phyloP scores from a whole-genome alignment of 2,113 vertebrate genomes.

The Delphinapterus leucas region DNA sequence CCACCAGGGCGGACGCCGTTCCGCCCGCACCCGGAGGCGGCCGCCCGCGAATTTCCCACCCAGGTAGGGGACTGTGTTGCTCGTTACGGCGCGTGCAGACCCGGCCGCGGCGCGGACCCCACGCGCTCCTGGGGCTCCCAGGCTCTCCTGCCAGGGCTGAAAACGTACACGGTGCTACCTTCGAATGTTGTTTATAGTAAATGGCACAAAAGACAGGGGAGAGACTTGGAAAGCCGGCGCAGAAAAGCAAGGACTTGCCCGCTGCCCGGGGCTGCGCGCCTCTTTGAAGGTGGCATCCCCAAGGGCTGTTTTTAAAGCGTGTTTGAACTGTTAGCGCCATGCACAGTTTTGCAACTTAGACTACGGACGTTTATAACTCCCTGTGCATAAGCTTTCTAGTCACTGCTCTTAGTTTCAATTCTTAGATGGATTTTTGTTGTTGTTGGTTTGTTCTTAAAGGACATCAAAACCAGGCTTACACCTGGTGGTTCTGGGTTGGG shows the following conservation, averaged over 20 bases:
- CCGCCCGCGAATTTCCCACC: neutral
- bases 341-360: conserved; percentile 63
- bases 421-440: neutral
- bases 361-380: neutral
- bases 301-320: neutral
- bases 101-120: neutral
- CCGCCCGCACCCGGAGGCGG: neutral
- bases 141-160: neutral
- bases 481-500: neutral
- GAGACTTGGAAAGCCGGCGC: neutral
- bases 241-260: neutral
- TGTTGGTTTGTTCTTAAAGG: neutral
- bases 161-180: neutral
- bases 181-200: neutral
- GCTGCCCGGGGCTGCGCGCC: neutral
- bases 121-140: neutral
- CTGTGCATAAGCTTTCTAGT: neutral
- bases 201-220: neutral
- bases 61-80: conserved; percentile 31
- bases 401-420: neutral
- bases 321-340: neutral
- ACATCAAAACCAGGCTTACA: neutral
- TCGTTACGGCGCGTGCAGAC: neutral
- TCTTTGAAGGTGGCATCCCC: neutral
- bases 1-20: neutral